Evolutionary conservation across 2,888 invertebrate genomes (phyloP), one percentile per base, ranked within the genome.

Genomic region (Chrysolina oricalcia): DNA sequence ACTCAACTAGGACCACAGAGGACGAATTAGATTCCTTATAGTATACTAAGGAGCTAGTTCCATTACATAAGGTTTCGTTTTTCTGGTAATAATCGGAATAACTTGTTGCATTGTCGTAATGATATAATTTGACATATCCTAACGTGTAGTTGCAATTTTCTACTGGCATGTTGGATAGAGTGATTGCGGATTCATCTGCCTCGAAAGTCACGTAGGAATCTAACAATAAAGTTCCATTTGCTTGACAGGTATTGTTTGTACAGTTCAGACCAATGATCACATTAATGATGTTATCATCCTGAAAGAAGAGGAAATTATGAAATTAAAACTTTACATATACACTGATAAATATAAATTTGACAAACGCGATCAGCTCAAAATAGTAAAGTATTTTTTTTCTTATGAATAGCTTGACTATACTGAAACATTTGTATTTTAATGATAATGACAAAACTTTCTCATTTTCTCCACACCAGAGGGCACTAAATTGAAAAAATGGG

Each of bases 251-350:
- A 48, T 41, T 59, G 0, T 46, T 23, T 5, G 80, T 73, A 48
- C 81, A 81, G 70, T 82, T 76, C 43, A 83, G 41, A 2, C 80
- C 82, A 10, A 83, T 75, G 40, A 79, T 76, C 5, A 81, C 70
- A 40, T 82, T 74, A 9, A 83, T 56, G 23, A 50, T 46, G 2
- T 68, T 69, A 17, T 75, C 64, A 10, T 73, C 72, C 83, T 83
- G 64, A 65, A 82, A 81, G 40, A 67, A 69, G 64, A 67, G 53
- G 43, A 53, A 65, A 40, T 21, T 40, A 40, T 17, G n/a, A 10
- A n/a, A 48, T 50, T 13, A 21, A 35, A n/a, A 59, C 9, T 15
- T 46, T 15, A 15, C 15, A 46, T 46, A 15, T 8, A 15, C 15
- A 46, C 8, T 15, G 4, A 46, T 46, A 15, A 15, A 46, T n/a